Conservation (phyloP, 2,888 invertebrate species). For the Drosophila testacea region DNA sequence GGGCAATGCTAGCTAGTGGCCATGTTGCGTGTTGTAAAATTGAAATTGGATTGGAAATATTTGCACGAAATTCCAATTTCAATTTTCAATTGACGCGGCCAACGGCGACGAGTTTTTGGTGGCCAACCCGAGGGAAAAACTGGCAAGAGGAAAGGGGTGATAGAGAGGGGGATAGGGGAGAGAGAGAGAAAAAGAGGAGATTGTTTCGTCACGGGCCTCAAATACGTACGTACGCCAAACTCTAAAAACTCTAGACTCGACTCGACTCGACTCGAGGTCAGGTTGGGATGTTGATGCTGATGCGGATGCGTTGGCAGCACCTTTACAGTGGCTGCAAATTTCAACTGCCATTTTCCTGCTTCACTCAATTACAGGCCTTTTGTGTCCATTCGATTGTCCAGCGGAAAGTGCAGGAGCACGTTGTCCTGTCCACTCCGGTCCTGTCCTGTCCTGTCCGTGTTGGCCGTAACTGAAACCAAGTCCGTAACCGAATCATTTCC, state of each 20-base stretch:
- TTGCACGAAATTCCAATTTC: slow-evolving; percentile 74
- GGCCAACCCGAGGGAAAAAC: background rate
- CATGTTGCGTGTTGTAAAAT: slow-evolving; percentile 68
- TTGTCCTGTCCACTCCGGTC: background rate
- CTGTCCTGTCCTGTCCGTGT: background rate
- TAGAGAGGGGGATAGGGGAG: too few species aligned
- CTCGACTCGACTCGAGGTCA: background rate
- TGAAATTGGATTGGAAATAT: slow-evolving; percentile 76
- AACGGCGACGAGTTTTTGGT: slow-evolving; percentile 37
- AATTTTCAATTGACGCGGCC: slow-evolving; percentile 69
- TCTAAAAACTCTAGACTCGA: slow-evolving; percentile 1
- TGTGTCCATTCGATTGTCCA: slow-evolving; percentile 59
- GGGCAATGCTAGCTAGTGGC: slow-evolving; percentile 32
- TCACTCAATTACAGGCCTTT: slow-evolving; percentile 76
- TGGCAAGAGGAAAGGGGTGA: background rate
- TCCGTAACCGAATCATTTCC: slow-evolving; percentile 68
- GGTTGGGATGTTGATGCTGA: slow-evolving; percentile 12
- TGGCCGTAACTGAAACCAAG: slow-evolving; percentile 68
- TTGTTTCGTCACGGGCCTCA: slow-evolving; percentile 52
- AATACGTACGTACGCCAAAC: slow-evolving; percentile 19
- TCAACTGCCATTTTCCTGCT: slow-evolving; percentile 56
- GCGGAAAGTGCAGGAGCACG: slow-evolving; percentile 36
- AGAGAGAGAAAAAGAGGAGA: slow-evolving; percentile 16
- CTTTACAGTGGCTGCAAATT: slow-evolving; percentile 56
- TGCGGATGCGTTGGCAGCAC: slow-evolving; percentile 45